phyloP scores from a whole-genome alignment of 2,113 vertebrate genomes.

The Lepus timidus region DNA sequence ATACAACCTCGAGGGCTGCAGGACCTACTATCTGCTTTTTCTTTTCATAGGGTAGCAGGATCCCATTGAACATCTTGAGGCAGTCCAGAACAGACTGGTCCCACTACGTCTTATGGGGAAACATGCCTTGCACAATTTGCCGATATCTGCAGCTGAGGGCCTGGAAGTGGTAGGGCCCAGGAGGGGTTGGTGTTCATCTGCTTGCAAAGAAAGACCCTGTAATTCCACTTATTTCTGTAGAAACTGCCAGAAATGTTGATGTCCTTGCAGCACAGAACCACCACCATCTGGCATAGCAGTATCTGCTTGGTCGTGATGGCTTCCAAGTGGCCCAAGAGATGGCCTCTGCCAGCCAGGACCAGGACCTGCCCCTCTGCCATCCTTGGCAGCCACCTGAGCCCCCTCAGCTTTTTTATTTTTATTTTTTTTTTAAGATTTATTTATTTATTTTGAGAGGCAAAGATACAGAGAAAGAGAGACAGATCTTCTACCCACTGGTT shows the following conservation, averaged over 20 bases:
- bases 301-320: conserved; percentile 89
- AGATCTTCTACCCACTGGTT: too few relatives aligned
- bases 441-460: too few relatives aligned
- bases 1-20: conserved; percentile 91
- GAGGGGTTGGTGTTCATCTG: conserved; percentile 93
- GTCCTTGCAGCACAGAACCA: conserved; percentile 90
- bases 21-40: conserved; percentile 91
- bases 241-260: conserved; percentile 93
- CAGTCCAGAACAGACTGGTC: conserved; percentile 91
- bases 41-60: conserved; percentile 92
- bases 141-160: conserved; percentile 92
- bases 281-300: conserved; percentile 89
- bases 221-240: conserved; percentile 93
- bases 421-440: too few relatives aligned
- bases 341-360: conserved; percentile 91
- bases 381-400: background rate
- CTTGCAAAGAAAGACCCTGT: conserved; percentile 91
- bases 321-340: conserved; percentile 83
- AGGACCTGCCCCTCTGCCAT: conserved; percentile 85
- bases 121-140: conserved; percentile 91
- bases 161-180: conserved; percentile 91
- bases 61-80: conserved; percentile 92
- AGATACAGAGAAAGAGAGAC: too few relatives aligned
- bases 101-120: conserved; percentile 92
- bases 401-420: too few relatives aligned